A percentile compares a stretch with the other conserved stretches of the same genome.
Conservation (phyloP, 2,888 invertebrate species). For the Agrochola lychnidis region DNA sequence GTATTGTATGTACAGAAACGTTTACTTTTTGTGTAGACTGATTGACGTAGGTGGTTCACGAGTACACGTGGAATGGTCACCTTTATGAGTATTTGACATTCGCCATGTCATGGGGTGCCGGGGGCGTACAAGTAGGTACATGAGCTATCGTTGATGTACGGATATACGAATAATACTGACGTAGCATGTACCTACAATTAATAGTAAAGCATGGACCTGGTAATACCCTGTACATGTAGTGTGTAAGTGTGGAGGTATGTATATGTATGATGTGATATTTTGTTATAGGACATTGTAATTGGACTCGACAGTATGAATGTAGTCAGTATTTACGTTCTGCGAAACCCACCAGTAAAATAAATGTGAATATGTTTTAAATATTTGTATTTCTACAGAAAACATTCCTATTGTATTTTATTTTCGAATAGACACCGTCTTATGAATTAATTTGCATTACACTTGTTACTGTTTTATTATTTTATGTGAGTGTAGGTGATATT, state of each 20-base stretch:
- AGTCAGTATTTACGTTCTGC: slow-evolving; percentile 56
- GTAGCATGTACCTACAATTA: background rate
- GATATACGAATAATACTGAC: background rate
- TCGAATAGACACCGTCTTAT: slow-evolving; percentile 44
- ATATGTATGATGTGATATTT: slow-evolving; percentile 76
- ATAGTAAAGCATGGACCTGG: slow-evolving; percentile 13
- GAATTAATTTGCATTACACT: slow-evolving; percentile 43
- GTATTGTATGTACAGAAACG: slow-evolving; percentile 53
- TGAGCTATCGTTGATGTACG: slow-evolving; percentile 1
- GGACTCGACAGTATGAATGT: slow-evolving; percentile 56
- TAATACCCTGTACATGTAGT: slow-evolving; percentile 8
- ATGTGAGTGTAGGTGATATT: slow-evolving; percentile 15
- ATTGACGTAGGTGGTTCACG: slow-evolving; percentile 37
- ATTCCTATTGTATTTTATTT: slow-evolving; percentile 65
- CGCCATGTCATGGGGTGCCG: slow-evolving; percentile 32
- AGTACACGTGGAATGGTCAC: slow-evolving; percentile 24
- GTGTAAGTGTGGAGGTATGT: slow-evolving; percentile 25
- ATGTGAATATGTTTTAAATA: slow-evolving; percentile 61
- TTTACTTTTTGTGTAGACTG: slow-evolving; percentile 56
- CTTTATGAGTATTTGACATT: slow-evolving; percentile 35
- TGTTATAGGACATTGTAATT: slow-evolving; percentile 63
- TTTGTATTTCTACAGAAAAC: slow-evolving; percentile 58
- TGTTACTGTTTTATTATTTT: slow-evolving; percentile 38
- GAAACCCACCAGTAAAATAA: slow-evolving; percentile 70
- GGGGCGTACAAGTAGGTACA: slow-evolving; percentile 1